Evolutionary conservation across 2,797 vertebrate species (phyloP), one percentile per base, ranked within the genome.

Genomic region (Sebastes goodei): DNA sequence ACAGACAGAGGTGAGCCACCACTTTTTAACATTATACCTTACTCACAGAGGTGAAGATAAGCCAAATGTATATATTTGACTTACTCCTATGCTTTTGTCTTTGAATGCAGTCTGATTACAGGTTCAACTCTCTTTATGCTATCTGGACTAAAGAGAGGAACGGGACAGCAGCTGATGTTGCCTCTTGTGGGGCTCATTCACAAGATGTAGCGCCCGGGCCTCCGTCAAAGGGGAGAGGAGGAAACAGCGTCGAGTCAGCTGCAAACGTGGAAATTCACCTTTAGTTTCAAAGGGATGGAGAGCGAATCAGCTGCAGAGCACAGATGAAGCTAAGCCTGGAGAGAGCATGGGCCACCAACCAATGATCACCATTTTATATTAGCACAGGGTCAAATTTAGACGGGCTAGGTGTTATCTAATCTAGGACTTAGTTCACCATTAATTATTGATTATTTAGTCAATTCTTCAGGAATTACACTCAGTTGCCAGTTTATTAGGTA

Each of bases 31-130:
- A 46, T 46, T 17, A 46, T 46, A 46, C 42, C 42, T 46, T 46
- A 46, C 42, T 46, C 42, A 46, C 42, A 46, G 42, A 46, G 15
- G 42, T 17, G 42, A 46, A 15, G 15, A 46, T 46, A 46, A 46
- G 0, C 15, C 42, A 46, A 46, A 46, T 46, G 15, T 29, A 52
- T 52, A n/a, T 52, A 52, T 52, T 2, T 52, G 46, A 33, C 42
- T 0, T 17, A 46, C 42, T 46, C 42, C 0, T 3, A 17, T 27
- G 15, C 15, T 10, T 66, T 52, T 81, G 42, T 61, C 32, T 71
- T 52, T 65, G 56, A 59, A 55, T 71, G 9, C 66, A 85, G 80
- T 12, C 30, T 52, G 63, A 78, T 25, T 56, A 33, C 64, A 74
- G 65, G 60, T 66, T 15, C 42, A 46, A 46, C 35, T 14, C 71